Conservation (phyloP, 2,797 vertebrate genomes). For the Limosa lapponica region DNA sequence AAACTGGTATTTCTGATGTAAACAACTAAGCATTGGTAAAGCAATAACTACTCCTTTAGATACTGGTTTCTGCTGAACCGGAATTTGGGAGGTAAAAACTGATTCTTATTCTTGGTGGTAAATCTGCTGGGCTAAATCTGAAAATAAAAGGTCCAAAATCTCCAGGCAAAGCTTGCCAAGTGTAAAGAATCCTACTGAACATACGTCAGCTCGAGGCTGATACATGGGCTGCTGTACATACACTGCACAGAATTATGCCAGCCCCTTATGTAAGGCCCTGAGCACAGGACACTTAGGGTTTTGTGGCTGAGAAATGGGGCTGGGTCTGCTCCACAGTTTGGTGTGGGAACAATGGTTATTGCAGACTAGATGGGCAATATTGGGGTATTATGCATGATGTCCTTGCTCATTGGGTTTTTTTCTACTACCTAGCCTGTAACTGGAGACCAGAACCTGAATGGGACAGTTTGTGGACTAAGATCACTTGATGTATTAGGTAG, state of each 20-base stretch:
- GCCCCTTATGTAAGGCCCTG: background rate
- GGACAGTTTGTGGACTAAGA: background rate
- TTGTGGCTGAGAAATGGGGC: background rate
- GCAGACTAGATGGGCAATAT: background rate
- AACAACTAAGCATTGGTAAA: background rate
- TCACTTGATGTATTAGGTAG: background rate
- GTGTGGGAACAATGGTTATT: background rate
- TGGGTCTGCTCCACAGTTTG: background rate
- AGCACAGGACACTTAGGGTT: background rate
- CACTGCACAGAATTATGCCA: background rate
- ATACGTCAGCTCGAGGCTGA: background rate
- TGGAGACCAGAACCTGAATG: background rate
- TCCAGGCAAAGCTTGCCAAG: slow-evolving; percentile 13
- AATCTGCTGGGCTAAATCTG: slow-evolving; percentile 12
- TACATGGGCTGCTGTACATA: background rate
- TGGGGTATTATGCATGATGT: background rate
- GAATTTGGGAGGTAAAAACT: background rate
- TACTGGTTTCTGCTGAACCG: background rate
- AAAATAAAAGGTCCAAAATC: slow-evolving; percentile 12
- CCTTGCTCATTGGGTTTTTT: fast-evolving
- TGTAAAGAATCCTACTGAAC: background rate
- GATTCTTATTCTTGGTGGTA: background rate
- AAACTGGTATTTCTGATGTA: slow-evolving; percentile 18
- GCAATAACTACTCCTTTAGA: background rate
- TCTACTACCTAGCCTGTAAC: background rate